These are phyloP conservation scores for Pristionchus japonicus DNA, from an alignment of 2,888 invertebrate genomes.

Conservation along the genomic window DNA sequence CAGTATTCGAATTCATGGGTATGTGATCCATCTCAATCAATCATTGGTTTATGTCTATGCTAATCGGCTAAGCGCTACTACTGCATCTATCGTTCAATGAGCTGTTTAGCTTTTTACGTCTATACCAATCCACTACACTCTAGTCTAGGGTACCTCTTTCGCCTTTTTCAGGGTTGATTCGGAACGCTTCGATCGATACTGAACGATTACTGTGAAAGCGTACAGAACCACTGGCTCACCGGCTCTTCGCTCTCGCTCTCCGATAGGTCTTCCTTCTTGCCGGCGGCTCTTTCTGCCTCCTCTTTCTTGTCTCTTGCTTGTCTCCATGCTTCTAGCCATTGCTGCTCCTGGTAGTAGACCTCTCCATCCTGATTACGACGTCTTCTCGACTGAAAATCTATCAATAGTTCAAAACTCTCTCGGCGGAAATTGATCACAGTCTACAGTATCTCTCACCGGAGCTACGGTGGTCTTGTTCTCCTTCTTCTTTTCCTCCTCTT, in stretches of 20 bases:
- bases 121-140: background rate
- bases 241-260: background rate
- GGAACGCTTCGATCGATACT: background rate
- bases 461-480: background rate
- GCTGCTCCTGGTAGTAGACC: too few species aligned
- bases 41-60: background rate
- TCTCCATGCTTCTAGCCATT: too few species aligned
- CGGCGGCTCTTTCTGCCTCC: too few species aligned
- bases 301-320: too few species aligned
- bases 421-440: too few species aligned
- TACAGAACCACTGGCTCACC: background rate
- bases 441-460: background rate
- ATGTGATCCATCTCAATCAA: background rate
- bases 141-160: slow-evolving; percentile 10
- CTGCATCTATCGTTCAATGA: background rate
- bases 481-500: background rate
- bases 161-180: background rate
- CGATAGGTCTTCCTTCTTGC: too few species aligned
- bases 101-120: background rate
- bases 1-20: background rate
- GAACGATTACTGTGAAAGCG: background rate
- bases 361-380: background rate
- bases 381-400: background rate
- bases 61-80: background rate
- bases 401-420: too few species aligned